Evolutionary conservation across 2,888 invertebrate genomes (phyloP), one percentile per base, ranked within the genome.

Genomic region (Epinotia nisella): DNA sequence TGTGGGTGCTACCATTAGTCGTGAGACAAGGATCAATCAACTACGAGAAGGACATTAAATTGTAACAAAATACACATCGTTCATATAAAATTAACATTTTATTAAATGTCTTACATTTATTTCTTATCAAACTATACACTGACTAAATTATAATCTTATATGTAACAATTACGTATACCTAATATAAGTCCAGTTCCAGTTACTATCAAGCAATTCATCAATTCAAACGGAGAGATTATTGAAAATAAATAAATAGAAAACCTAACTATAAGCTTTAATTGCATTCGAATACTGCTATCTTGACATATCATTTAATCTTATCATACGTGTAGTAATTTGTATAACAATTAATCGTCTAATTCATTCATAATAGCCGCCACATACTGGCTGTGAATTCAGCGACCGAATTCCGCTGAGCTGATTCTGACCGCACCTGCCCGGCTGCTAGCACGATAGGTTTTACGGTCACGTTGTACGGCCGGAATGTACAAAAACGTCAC

Each of bases 51-150:
- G 35, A 35, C 9, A 21, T 55, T 56, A 24, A 19, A 24, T 35
- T 35, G 35, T 35, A 51, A 21, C 19, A n/a, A 65, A 65, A 65
- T 15, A 65, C 11, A 29, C 24, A 51, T 21, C 1, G 29, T 62
- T 58, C 29, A 66, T 77, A 74, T 39, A 78, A 82, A 79, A 75
- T 77, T 77, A 80, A 81, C 80, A 80, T 78, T 81, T 80, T 77
- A 81, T 79, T 82, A 73, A 41, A 71, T 75, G 75, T 75, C 73
- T 77, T 75, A 70, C 68, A 62, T 56, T 39, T 51, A 58, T 45
- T 56, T 73, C 62, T 69, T 73, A 69, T n/a, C 24, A 64, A 64
- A 69, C 64, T 73, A 73, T 51, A 73, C 73, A 69, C 45, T 56
- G 45, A 67, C n/a, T 41, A 66, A 41, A 66, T 15, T 66, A 45